Evolutionary conservation across 2,888 invertebrate species (phyloP).

Genomic region (Callimorpha dominula): DNA sequence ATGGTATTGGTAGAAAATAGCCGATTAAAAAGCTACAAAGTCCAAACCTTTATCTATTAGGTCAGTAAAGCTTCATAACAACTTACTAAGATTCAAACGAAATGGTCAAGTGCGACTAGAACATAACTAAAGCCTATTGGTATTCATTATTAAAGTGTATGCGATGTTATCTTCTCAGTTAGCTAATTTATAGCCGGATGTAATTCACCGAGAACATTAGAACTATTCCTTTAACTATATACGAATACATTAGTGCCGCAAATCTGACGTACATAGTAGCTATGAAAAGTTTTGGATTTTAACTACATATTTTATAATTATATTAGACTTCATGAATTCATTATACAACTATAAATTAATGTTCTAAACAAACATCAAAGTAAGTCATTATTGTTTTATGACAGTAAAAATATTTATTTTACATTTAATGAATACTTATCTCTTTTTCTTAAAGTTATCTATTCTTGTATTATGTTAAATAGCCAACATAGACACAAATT

Average conservation of each 20-base stretch:
- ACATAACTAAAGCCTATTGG: not conserved
- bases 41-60: not conserved
- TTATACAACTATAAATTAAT: not conserved
- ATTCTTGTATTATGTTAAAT: too few species aligned
- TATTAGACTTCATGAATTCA: too few species aligned
- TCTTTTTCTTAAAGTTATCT: too few species aligned
- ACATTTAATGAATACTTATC: not conserved
- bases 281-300: not conserved
- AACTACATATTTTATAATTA: too few species aligned
- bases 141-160: not conserved
- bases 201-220: not conserved
- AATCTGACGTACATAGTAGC: not conserved
- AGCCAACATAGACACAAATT: too few species aligned
- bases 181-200: conserved; percentile 11
- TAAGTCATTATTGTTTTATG: too few species aligned
- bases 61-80: not conserved
- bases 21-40: too few species aligned
- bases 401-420: not conserved
- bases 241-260: not conserved
- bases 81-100: not conserved
- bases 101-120: not conserved
- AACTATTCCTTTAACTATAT: not conserved
- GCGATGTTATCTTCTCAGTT: not conserved
- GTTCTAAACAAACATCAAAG: too few species aligned
- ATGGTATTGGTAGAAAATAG: too few species aligned